phyloP scores from a whole-genome alignment of 2,888 invertebrate genomes.

The Temnothorax rugatulus region DNA sequence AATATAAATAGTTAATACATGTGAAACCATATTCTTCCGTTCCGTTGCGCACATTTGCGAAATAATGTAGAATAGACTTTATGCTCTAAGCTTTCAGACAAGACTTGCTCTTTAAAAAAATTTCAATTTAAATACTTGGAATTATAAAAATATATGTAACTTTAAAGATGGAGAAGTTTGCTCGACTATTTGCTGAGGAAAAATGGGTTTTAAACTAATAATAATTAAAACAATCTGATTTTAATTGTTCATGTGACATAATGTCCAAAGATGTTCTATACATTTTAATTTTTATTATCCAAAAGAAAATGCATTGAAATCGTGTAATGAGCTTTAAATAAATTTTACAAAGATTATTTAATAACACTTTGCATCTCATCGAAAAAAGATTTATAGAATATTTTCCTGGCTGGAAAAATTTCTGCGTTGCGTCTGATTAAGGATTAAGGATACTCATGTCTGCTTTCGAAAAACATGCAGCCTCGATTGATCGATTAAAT shows the following conservation, averaged over 20 bases:
- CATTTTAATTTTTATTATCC: slow-evolving; percentile 1
- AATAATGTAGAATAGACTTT: not conserved
- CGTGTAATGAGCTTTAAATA: not conserved
- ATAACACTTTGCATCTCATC: not conserved
- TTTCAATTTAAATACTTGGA: not conserved
- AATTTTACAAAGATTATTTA: not conserved
- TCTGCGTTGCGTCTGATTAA: not conserved
- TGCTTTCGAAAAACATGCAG: not conserved
- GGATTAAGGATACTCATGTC: not conserved
- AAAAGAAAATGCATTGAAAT: not conserved
- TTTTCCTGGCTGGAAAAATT: not conserved
- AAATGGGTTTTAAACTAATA: not conserved
- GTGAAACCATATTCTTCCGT: not conserved
- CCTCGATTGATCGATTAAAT: not conserved
- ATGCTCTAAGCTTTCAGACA: not conserved
- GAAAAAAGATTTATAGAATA: not conserved
- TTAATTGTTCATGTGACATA: not conserved
- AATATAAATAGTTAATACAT: not conserved
- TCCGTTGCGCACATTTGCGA: not conserved
- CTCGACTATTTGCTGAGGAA: not conserved
- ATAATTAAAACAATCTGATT: not conserved
- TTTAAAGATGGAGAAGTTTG: not conserved
- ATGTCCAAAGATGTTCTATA: not conserved
- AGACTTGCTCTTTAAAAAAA: not conserved
- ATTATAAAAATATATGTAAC: not conserved